Evolutionary conservation across 2,113 vertebrate genomes (phyloP).

Genomic region (Cygnus atratus): DNA sequence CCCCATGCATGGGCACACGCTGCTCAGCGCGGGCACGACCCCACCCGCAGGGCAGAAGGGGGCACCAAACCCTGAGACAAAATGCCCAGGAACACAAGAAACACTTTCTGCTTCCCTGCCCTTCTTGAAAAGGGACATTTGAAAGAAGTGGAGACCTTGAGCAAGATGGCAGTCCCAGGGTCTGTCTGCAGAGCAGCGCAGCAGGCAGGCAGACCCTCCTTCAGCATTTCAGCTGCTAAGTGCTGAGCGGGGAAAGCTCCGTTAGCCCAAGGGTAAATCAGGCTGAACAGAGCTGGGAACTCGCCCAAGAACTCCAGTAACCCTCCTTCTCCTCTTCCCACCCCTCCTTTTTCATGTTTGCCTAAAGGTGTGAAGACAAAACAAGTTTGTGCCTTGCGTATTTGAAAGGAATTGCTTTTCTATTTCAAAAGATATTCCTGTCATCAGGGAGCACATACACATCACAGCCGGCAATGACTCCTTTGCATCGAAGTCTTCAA

Average conservation of each 20-base stretch:
- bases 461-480: not conserved
- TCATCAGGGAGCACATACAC: not conserved
- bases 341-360: not conserved
- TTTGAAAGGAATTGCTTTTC: not conserved
- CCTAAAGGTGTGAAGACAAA: not conserved
- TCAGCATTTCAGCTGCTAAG: not conserved
- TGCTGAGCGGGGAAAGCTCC: not conserved
- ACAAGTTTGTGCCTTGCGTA: not conserved
- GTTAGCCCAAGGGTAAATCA: not conserved
- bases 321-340: not conserved
- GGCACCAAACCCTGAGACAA: not conserved
- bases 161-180: not conserved
- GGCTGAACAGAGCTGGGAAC: not conserved
- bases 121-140: not conserved
- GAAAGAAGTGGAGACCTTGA: not conserved
- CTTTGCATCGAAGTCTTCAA: not conserved
- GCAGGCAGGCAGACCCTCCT: not conserved
- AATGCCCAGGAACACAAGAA: not conserved
- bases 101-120: not conserved
- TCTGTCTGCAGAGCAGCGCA: fast-evolving
- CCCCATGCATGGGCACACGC: fast-evolving
- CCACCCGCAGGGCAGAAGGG: fast-evolving
- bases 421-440: not conserved
- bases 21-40: fast-evolving
- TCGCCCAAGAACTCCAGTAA: not conserved